Conservation (phyloP, 2,113 vertebrate species). For the Catharus bicknelli region DNA sequence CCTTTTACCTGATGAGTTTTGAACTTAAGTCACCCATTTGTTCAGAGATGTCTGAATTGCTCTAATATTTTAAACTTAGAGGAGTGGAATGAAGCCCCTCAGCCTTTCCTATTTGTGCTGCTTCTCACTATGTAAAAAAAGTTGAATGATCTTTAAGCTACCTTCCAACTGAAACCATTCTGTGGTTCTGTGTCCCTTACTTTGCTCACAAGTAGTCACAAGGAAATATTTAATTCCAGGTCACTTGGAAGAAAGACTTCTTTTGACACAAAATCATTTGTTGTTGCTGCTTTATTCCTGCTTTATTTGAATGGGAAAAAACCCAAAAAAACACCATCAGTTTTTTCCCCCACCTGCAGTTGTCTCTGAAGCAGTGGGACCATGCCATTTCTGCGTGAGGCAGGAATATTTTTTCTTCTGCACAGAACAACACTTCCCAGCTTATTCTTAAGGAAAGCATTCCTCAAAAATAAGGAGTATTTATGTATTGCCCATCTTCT, state of each 20-base stretch:
- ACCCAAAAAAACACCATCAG: background rate
- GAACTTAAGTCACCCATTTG: background rate
- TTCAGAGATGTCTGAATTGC: background rate
- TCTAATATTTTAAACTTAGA: background rate
- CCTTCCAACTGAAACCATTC: background rate
- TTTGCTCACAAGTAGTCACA: rapidly evolving
- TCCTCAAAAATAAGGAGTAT: background rate
- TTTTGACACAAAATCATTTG: background rate
- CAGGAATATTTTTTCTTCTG: background rate
- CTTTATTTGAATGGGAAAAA: background rate
- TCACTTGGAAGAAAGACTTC: background rate
- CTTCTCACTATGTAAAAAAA: background rate
- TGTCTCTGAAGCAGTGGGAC: background rate
- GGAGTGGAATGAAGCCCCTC: background rate
- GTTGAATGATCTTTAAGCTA: background rate
- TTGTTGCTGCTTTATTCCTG: background rate
- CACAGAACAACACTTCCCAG: background rate
- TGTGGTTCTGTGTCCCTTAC: background rate
- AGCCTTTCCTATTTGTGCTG: background rate
- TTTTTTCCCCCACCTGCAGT: background rate
- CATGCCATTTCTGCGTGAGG: rapidly evolving
- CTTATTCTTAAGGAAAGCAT: background rate
- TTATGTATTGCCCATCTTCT: background rate
- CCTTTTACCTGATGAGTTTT: background rate
- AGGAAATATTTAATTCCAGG: background rate